A percentile compares a stretch with the other conserved stretches of the same genome.
These are phyloP conservation scores for Mungos mungo DNA, from an alignment of 2,113 vertebrate species.

Conservation along the genomic window DNA sequence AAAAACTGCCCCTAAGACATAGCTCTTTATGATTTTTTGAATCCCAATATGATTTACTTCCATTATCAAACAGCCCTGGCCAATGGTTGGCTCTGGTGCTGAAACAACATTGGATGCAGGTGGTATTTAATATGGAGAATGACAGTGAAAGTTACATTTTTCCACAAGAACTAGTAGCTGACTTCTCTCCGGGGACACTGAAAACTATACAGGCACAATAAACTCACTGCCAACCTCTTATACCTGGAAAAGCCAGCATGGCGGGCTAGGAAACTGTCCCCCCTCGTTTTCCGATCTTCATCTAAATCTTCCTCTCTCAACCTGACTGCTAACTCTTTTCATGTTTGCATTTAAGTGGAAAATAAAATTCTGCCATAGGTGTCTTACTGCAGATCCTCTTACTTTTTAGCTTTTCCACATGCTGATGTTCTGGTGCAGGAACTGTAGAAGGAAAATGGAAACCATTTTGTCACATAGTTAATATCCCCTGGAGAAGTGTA, in stretches of 20 bases:
- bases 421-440: not conserved
- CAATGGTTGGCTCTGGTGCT: not conserved
- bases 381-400: not conserved
- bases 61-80: not conserved
- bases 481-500: not conserved
- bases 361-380: constrained; percentile 4
- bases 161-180: not conserved
- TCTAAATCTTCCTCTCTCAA: not conserved
- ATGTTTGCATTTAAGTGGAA: constrained; percentile 41
- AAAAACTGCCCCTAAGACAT: not conserved
- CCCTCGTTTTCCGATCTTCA: not conserved
- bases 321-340: not conserved
- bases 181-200: not conserved
- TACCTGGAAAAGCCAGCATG: not conserved
- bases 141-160: not conserved
- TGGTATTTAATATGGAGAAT: not conserved
- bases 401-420: not conserved
- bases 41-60: not conserved
- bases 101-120: accelerated
- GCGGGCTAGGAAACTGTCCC: not conserved
- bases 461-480: not conserved
- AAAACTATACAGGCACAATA: not conserved
- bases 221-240: not conserved
- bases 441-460: constrained; percentile 24
- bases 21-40: not conserved